Evolutionary conservation across 2,888 invertebrate genomes (phyloP).

Genomic region (Blastobasis adustella): DNA sequence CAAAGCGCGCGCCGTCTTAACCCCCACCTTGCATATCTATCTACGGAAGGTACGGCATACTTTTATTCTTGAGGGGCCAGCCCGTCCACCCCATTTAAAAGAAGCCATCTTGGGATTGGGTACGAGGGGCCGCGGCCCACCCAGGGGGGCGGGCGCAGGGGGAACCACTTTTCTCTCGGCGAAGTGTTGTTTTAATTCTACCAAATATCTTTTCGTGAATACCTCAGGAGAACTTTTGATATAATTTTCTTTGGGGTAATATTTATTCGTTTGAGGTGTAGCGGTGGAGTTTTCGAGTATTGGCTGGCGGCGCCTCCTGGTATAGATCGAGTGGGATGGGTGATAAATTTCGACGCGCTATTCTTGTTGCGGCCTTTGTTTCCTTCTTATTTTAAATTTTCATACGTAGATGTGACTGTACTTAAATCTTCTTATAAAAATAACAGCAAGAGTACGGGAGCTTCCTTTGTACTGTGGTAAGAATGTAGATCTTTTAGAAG

Average conservation of each 20-base stretch:
- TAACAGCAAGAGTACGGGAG: no score
- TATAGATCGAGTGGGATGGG: no score
- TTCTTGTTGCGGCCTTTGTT: no score
- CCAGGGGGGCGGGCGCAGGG: constrained; percentile 32
- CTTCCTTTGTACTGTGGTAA: no score
- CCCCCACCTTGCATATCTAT: constrained; percentile 53
- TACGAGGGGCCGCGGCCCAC: constrained; percentile 30
- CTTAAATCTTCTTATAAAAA: no score
- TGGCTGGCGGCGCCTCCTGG: neutral
- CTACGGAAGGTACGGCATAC: constrained; percentile 63
- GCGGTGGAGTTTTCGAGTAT: neutral
- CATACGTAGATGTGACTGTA: no score
- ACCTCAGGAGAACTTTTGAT: constrained; percentile 67
- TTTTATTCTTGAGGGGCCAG: constrained; percentile 70
- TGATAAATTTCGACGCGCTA: no score
- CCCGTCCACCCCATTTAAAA: constrained; percentile 71
- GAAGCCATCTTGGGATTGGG: constrained; percentile 72
- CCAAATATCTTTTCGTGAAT: constrained; percentile 73
- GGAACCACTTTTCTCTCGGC: constrained; percentile 65
- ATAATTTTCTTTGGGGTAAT: constrained; percentile 63
- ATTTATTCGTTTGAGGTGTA: constrained; percentile 62
- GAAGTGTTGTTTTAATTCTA: constrained; percentile 74
- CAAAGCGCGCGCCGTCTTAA: constrained; percentile 32
- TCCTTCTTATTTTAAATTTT: no score
- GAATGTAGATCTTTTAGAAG: no score